phyloP scores from a whole-genome alignment of 1,140 invertebrate species.

The Cydia strobilella region DNA sequence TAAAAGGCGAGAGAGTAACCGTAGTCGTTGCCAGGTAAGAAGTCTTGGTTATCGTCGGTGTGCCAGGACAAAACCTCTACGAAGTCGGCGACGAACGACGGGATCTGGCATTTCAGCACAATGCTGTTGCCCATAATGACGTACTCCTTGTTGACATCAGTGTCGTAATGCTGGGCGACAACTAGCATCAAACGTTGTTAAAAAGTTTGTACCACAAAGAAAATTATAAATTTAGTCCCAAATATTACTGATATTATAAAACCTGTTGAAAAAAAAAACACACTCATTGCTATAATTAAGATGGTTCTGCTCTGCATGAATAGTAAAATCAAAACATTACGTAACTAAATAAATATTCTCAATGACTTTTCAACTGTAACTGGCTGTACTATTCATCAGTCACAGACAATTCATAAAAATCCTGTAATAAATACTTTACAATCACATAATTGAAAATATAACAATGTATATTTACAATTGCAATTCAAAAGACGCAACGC shows the following conservation, averaged over 20 bases:
- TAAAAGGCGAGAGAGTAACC: constrained; percentile 77
- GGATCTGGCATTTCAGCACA: constrained; percentile 96
- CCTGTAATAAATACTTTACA: not conserved
- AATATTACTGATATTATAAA: not conserved
- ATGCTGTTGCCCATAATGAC: constrained; percentile 95
- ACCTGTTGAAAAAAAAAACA: constrained; percentile 16
- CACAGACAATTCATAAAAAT: not conserved
- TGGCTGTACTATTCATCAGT: not conserved
- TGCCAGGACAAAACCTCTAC: constrained; percentile 93
- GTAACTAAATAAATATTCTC: too few relatives aligned
- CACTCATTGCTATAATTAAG: not conserved
- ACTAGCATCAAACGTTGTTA: constrained; percentile 79
- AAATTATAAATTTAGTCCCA: not conserved
- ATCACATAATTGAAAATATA: not conserved
- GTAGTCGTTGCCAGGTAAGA: constrained; percentile 82
- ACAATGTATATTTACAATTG: not conserved
- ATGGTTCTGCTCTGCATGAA: not conserved
- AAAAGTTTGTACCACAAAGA: constrained; percentile 2
- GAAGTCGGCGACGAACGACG: constrained; percentile 95
- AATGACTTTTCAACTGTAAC: not conserved
- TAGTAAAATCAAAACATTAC: not conserved
- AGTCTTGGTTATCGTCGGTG: constrained; percentile 87
- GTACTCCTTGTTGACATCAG: constrained; percentile 96
- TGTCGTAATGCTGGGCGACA: constrained; percentile 93
- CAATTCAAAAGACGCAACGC: not conserved